Percentiles rank a stretch among this genome's conserved stretches.
phyloP scores from a whole-genome alignment of 2,888 invertebrate genomes.

The Myopa testacea region DNA sequence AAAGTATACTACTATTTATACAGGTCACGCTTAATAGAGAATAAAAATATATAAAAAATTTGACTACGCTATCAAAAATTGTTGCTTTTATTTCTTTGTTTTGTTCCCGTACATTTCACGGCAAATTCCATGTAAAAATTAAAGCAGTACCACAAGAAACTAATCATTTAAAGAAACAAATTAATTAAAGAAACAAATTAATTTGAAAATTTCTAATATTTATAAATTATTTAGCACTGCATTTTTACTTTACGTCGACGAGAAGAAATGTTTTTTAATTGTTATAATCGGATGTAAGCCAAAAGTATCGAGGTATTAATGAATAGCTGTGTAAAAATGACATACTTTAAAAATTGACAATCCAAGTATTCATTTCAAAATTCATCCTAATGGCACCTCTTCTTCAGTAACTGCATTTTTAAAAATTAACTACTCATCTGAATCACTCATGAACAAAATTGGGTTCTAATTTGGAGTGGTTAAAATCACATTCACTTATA shows the following conservation, averaged over 20 bases:
- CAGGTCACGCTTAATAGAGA: slow-evolving; percentile 24
- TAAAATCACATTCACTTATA: slow-evolving; percentile 34
- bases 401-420: slow-evolving; percentile 28
- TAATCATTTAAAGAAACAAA: neutral
- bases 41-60: slow-evolving; percentile 14
- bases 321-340: neutral
- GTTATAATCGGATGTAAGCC: neutral
- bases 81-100: neutral
- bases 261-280: neutral
- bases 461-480: slow-evolving; percentile 17
- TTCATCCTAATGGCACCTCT: slow-evolving; percentile 35
- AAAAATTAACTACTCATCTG: slow-evolving; percentile 23
- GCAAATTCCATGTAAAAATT: slow-evolving; percentile 16
- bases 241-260: neutral
- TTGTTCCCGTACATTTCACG: slow-evolving; percentile 3
- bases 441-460: neutral
- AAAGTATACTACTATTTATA: slow-evolving; percentile 21
- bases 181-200: neutral
- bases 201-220: neutral
- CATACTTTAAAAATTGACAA: slow-evolving; percentile 25
- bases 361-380: slow-evolving; percentile 25
- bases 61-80: slow-evolving; percentile 14
- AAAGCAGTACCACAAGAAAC: slow-evolving; percentile 23
- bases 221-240: slow-evolving; percentile 1
- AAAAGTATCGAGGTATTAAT: slow-evolving; percentile 1